These are phyloP conservation scores for Rhadinocentrus ornatus DNA, from an alignment of 2,797 vertebrate genomes.

Conservation along the genomic window DNA sequence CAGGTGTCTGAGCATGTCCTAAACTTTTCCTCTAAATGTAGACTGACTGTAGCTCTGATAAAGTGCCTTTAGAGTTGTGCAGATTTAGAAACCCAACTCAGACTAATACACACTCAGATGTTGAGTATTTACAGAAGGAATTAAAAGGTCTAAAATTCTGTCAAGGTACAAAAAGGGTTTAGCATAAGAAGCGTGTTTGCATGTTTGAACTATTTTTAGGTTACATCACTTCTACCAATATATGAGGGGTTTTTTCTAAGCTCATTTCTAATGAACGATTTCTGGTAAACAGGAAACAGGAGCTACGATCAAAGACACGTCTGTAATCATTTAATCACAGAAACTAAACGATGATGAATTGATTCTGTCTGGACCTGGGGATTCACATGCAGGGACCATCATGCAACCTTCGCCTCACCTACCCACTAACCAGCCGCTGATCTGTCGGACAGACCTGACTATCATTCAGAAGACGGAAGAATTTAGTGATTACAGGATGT, in stretches of 20 bases:
- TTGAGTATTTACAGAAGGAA: conserved; percentile 74
- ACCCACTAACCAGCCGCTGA: too few species aligned
- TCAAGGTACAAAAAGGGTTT: conserved; percentile 28
- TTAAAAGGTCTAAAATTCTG: conserved; percentile 52
- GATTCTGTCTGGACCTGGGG: too few species aligned
- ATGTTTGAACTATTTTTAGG: conserved; percentile 39
- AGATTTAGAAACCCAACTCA: conserved; percentile 79
- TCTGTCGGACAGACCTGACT: too few species aligned
- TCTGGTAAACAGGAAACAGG: conserved; percentile 14
- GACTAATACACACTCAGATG: conserved; percentile 70
- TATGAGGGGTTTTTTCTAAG: conserved; percentile 39
- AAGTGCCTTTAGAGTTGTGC: conserved; percentile 87
- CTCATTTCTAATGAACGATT: conserved; percentile 9
- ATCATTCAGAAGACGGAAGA: background rate
- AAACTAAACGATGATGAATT: conserved; percentile 9
- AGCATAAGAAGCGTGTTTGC: conserved; percentile 45
- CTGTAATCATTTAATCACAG: background rate
- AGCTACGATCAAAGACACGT: conserved; percentile 23
- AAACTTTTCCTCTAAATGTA: conserved; percentile 40
- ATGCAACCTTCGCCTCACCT: background rate
- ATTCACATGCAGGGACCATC: conserved; percentile 13
- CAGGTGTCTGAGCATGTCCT: conserved; percentile 24
- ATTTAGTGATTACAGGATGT: conserved; percentile 28
- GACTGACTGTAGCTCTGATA: conserved; percentile 75
- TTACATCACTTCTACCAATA: conserved; percentile 37